Evolutionary conservation across 92 coral and sea anemone species (phyloP).

Genomic region (Epizoanthus stellaris): DNA sequence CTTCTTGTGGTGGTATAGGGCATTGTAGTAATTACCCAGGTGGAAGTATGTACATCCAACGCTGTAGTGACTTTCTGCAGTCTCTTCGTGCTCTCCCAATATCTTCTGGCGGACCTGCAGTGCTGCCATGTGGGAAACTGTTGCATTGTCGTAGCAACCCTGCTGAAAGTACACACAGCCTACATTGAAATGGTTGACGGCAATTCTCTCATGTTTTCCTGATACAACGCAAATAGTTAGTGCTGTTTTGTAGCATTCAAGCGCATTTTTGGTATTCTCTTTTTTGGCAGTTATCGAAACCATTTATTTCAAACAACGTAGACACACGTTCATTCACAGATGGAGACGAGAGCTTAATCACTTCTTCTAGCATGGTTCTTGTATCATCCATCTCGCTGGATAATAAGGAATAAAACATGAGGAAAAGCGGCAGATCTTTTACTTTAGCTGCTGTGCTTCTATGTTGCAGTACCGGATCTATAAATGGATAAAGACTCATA

Average conservation of each 20-base stretch:
- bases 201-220: too few species aligned
- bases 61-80: not conserved
- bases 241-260: not conserved
- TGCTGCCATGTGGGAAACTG: too few species aligned
- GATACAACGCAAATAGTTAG: not conserved
- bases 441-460: not conserved
- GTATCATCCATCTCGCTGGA: not conserved
- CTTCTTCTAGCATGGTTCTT: not conserved
- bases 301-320: not conserved
- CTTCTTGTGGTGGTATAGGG: not conserved
- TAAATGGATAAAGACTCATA: not conserved
- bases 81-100: not conserved
- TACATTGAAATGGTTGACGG: too few species aligned
- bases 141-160: too few species aligned
- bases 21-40: not conserved
- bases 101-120: not conserved
- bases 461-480: not conserved
- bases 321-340: not conserved
- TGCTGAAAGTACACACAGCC: too few species aligned
- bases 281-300: not conserved
- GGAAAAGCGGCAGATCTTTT: not conserved
- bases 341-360: not conserved
- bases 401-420: not conserved
- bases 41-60: not conserved
- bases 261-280: not conserved